Evolutionary conservation across 2,888 invertebrate genomes (phyloP).

Genomic region (Alitta virens): DNA sequence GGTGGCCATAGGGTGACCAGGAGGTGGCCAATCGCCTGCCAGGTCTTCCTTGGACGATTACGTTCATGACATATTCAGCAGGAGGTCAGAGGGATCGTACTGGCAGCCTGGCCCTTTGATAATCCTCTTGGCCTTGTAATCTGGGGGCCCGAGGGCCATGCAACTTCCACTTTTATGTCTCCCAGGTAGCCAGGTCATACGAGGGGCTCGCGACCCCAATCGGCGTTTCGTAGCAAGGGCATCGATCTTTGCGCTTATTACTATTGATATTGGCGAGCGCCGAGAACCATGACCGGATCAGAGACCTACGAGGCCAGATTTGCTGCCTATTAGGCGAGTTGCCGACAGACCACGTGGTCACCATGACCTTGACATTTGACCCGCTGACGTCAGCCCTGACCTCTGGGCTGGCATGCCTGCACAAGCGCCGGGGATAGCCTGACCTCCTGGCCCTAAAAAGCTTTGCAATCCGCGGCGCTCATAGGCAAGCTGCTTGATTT

Average conservation of each 20-base stretch:
- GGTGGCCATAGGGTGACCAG: too few species aligned
- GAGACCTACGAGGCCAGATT: background rate
- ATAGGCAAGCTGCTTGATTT: background rate
- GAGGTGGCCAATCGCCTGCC: too few species aligned
- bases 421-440: background rate
- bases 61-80: too few species aligned
- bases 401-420: background rate
- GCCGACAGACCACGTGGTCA: conserved; percentile 1
- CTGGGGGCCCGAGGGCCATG: too few species aligned
- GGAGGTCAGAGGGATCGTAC: too few species aligned
- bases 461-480: background rate
- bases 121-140: too few species aligned
- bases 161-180: too few species aligned
- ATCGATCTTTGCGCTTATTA: background rate
- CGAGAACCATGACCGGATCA: background rate
- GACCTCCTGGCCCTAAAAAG: background rate
- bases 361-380: background rate
- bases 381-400: background rate
- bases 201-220: background rate
- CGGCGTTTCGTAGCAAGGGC: background rate
- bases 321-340: background rate
- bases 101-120: too few species aligned
- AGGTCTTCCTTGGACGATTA: too few species aligned
- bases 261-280: background rate
- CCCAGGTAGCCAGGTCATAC: conserved; percentile 1